phyloP scores from a whole-genome alignment of 2,797 vertebrate genomes.

The Sus cebifrons region DNA sequence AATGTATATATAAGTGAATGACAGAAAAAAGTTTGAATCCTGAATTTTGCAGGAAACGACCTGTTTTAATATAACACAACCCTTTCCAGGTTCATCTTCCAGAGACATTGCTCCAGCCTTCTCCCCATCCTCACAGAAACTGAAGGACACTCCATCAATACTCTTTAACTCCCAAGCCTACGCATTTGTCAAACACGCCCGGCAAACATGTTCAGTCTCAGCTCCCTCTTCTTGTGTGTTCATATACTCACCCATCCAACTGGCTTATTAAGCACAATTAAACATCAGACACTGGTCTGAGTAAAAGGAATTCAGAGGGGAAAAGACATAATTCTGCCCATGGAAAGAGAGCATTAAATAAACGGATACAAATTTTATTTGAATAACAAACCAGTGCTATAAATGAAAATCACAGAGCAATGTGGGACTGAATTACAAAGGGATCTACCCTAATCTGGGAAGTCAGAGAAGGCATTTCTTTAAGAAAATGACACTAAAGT shows the following conservation, averaged over 20 bases:
- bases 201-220: neutral
- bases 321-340: neutral
- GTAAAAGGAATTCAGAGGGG: neutral
- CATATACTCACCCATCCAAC: neutral
- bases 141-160: neutral
- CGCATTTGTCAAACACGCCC: neutral
- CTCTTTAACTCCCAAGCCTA: neutral
- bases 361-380: neutral
- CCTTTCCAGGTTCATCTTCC: neutral
- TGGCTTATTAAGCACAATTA: neutral
- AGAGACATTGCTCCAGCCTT: neutral
- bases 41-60: constrained; percentile 25
- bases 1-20: neutral
- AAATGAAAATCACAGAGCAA: neutral
- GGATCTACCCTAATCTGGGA: neutral
- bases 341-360: neutral
- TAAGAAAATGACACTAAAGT: neutral
- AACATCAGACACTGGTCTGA: neutral
- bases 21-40: neutral
- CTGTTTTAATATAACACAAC: neutral
- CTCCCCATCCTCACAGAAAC: neutral
- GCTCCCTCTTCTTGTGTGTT: neutral
- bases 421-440: neutral
- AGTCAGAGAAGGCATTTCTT: neutral
- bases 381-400: neutral